Evolutionary conservation across 2,888 invertebrate species (phyloP), one percentile per base, ranked within the genome.

Genomic region (Drosophila aldrichi): DNA sequence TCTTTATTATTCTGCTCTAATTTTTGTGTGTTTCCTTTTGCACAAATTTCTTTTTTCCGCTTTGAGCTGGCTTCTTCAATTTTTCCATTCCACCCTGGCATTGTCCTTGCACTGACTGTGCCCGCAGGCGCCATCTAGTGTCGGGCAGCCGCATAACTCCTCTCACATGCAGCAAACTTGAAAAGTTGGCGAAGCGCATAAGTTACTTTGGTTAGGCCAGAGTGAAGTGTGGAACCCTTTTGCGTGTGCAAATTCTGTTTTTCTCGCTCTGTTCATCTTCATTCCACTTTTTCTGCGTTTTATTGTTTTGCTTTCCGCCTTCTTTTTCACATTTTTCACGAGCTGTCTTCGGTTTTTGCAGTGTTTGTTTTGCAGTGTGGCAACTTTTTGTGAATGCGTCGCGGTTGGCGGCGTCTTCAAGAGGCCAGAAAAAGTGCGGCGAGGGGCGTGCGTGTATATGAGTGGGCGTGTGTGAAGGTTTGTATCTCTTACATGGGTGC

Each of bases 81-180:
- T 43, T 20, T 20, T 29, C 10, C 43, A 12, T 20, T 43, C 20
- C 25, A n/a, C 12, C 63, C 40, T 32, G 0, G 32, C 60, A 29
- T 29, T 22, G 36, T 38, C 52, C 9, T 87, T 92, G 89, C 91
- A 54, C 91, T 92, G 74, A 91, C 90, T 34, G 77, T 56, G 73
- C 40, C 60, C 73, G 52, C 65, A 61, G 68, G 62, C 80, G 81
- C 81, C 79, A 75, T 79, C 83, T 70, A 79, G 76, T 80, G 91
- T 87, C 59, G 92, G 92, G 86, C 93, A 91, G 67, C 90, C 88
- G 77, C 82, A 82, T 92, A 54, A 40, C 74, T 92, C 91, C 69
- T 88, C 89, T 68, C 91, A 92, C 82, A 92, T 93, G 92, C 92
- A 92, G 76, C 90, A 82, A 82, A 90, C 90, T 67, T 88, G 92